These are phyloP conservation scores for Harpagoxenus sublaevis DNA, from an alignment of 2,888 invertebrate genomes.

Conservation along the genomic window DNA sequence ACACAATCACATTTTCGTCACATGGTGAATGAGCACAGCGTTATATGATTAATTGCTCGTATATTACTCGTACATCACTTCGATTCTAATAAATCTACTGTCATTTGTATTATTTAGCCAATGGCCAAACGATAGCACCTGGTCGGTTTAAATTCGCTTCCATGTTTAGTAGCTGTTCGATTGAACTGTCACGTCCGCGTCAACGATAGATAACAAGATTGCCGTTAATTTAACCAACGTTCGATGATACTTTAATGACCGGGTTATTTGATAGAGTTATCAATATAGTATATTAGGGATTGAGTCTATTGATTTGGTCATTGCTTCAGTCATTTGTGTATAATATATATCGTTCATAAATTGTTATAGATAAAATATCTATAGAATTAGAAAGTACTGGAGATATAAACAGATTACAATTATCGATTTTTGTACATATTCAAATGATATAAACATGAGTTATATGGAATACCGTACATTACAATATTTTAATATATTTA, in stretches of 20 bases:
- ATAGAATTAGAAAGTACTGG: not conserved
- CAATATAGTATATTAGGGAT: not conserved
- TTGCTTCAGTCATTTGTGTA: not conserved
- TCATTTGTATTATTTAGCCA: constrained; percentile 46
- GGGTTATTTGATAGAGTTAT: constrained; percentile 11
- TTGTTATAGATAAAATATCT: not conserved
- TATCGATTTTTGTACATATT: not conserved
- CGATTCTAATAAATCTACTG: constrained; percentile 4
- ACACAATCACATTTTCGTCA: not conserved
- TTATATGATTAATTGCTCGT: not conserved
- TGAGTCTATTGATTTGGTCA: not conserved
- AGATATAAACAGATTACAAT: not conserved
- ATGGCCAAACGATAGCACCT: constrained; percentile 17
- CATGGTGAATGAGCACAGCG: not conserved
- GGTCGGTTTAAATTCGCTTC: constrained; percentile 58
- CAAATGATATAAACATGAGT: not conserved
- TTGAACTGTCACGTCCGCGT: constrained; percentile 11
- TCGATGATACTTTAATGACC: constrained; percentile 19
- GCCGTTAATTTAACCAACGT: not conserved
- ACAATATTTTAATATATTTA: constrained; percentile 16
- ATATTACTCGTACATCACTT: not conserved
- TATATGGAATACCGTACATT: not conserved
- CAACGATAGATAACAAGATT: constrained; percentile 16
- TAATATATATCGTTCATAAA: not conserved
- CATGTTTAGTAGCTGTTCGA: constrained; percentile 6